These are phyloP conservation scores for Geophilus truncorum DNA, from an alignment of 2,888 invertebrate species.

Conservation along the genomic window DNA sequence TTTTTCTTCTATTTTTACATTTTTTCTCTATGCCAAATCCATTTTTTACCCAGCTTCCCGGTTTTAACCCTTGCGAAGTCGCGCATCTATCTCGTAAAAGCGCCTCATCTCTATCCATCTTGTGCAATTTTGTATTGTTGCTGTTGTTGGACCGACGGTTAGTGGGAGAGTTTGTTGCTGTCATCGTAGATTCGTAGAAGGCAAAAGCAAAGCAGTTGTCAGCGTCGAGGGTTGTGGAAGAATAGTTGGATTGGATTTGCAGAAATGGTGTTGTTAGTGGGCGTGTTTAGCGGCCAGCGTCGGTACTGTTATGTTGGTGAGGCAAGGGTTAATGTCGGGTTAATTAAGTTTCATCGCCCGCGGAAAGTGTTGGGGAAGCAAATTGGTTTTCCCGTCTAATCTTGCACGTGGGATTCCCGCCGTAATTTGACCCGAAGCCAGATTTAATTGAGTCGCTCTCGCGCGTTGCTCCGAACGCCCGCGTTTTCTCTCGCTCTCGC, in stretches of 20 bases:
- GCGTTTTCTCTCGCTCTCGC: neutral
- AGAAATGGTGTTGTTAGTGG: constrained; percentile 3
- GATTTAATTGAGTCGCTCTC: constrained; percentile 33
- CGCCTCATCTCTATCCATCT: neutral
- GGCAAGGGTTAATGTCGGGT: constrained; percentile 37
- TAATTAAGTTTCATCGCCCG: constrained; percentile 37
- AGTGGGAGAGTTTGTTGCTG: too few species aligned
- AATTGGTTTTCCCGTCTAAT: constrained; percentile 33
- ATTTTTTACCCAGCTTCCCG: neutral
- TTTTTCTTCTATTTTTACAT: neutral
- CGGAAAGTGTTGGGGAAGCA: constrained; percentile 34
- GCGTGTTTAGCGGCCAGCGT: neutral
- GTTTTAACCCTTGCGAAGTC: neutral
- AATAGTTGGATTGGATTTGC: neutral
- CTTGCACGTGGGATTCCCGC: constrained; percentile 30
- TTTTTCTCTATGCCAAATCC: neutral
- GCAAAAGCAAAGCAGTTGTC: neutral
- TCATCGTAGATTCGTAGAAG: too few species aligned
- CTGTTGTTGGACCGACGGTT: neutral
- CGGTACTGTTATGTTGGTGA: neutral
- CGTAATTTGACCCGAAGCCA: constrained; percentile 32
- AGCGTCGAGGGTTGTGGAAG: neutral
- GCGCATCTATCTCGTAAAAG: neutral
- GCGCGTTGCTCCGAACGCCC: neutral
- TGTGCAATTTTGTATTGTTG: neutral